These are phyloP conservation scores for Noturus placidus DNA, from an alignment of 2,113 vertebrate genomes.

Conservation along the genomic window DNA sequence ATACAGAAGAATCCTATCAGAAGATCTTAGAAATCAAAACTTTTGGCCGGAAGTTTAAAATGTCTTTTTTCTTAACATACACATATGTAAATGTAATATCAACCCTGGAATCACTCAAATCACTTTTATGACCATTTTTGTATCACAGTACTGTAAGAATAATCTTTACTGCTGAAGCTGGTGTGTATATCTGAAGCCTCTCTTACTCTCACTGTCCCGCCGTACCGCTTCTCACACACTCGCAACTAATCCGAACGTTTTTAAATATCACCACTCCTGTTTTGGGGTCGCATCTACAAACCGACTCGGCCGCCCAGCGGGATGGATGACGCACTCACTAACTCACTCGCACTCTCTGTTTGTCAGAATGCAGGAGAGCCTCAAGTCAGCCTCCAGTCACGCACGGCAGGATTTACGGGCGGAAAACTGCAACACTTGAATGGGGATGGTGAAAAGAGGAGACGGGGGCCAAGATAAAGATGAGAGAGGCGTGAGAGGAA, in stretches of 20 bases:
- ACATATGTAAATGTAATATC: neutral
- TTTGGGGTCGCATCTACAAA: constrained; percentile 41
- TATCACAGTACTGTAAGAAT: neutral
- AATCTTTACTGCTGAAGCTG: neutral
- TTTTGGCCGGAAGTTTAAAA: too few relatives aligned
- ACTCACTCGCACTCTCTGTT: constrained; percentile 22
- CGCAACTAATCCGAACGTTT: constrained; percentile 21
- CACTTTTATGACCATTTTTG: neutral
- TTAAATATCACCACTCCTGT: constrained; percentile 47
- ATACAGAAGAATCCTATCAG: too few relatives aligned
- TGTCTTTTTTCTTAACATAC: neutral
- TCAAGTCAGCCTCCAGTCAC: constrained; percentile 32
- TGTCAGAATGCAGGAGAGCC: constrained; percentile 32
- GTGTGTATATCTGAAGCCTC: neutral
- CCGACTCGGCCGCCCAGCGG: constrained; percentile 43
- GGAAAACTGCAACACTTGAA: constrained; percentile 47
- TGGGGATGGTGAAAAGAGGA: constrained; percentile 33
- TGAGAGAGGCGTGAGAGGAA: constrained; percentile 34
- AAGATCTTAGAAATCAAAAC: too few relatives aligned
- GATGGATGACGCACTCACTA: constrained; percentile 37
- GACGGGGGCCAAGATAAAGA: constrained; percentile 35
- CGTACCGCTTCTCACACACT: constrained; percentile 18
- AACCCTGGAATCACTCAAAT: neutral
- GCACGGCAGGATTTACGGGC: constrained; percentile 40
- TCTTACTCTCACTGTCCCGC: neutral